These are phyloP conservation scores for Neosilurus hyrtlii DNA, from an alignment of 2,797 vertebrate species.

Conservation along the genomic window DNA sequence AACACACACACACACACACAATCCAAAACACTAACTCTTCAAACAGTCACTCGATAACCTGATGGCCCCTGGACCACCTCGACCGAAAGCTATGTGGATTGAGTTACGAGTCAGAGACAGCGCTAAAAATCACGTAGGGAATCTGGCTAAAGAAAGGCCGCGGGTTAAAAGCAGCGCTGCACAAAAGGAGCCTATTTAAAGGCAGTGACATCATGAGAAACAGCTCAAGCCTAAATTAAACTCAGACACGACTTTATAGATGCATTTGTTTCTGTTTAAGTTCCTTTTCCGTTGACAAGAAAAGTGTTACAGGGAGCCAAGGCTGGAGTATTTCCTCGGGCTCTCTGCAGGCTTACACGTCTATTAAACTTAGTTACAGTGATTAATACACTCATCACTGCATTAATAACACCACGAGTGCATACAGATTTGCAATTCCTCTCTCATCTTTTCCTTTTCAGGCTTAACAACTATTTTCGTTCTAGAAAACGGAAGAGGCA, in stretches of 20 bases:
- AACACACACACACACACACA: constrained; percentile 27
- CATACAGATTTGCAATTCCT: not conserved
- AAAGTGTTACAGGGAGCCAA: constrained; percentile 8
- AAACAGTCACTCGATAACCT: constrained; percentile 49
- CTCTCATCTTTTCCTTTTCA: not conserved
- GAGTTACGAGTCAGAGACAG: constrained; percentile 8
- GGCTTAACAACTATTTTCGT: not conserved
- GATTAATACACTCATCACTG: constrained; percentile 32
- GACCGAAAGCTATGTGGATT: not conserved
- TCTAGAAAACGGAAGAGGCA: not conserved
- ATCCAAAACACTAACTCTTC: constrained; percentile 33
- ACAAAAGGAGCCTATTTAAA: constrained; percentile 54
- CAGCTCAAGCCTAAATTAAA: constrained; percentile 32
- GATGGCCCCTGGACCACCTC: constrained; percentile 36
- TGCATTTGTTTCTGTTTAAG: constrained; percentile 57
- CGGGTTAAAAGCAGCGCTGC: constrained; percentile 13
- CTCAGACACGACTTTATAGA: constrained; percentile 29
- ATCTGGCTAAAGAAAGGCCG: constrained; percentile 11
- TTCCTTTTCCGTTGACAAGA: constrained; percentile 28
- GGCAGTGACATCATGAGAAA: constrained; percentile 54
- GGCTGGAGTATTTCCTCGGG: constrained; percentile 34
- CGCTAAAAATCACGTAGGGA: constrained; percentile 29
- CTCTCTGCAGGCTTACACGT: constrained; percentile 25
- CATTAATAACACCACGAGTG: constrained; percentile 24
- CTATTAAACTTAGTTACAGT: constrained; percentile 17